Base-by-base conservation (phyloP, 2,888 invertebrate species). In the Philaethria dido region DNA sequence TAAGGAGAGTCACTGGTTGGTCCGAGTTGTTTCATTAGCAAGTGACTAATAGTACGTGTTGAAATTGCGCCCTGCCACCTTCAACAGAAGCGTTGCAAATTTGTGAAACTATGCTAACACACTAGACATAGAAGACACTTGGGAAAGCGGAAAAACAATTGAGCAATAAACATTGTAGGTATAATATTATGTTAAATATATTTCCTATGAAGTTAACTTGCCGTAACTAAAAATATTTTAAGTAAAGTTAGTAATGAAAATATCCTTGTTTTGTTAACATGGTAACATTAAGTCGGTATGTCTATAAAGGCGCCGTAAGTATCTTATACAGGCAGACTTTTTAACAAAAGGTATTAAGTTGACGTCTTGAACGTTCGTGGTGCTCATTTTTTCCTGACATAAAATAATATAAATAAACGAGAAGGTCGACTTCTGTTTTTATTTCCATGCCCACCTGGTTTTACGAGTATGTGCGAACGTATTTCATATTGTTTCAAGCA, bases 301-400 rank as follows among this genome's bases (percentile, higher is more conserved):
- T 82, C 79, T 80, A 85, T 84, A 88, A 87, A 85, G 77, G 73
- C 76, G 72, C 69, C 72, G 77, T 75, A 78, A 78, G 80, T 76
- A 77, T 78, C 78, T 22, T n/a, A 22, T 75, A 74, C 82, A 71
- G 82, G 84, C 81, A 83, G 85, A 80, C 52, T 75, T 74, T 69
- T 76, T 79, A 89, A 90, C 90, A 92, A 91, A 88, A 85, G 86
- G 88, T 80, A 86, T 87, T 90, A 78, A 87, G 87, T 85, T 83
- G 85, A 80, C 83, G 85, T 87, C 86, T 84, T 79, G 80, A 87
- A 84, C 88, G 79, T 78, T 81, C 78, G 73, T 81, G 76, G 79
- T 78, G 80, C 85, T 86, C 84, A 85, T 85, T 88, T 87, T 81
- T 79, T 82, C 79, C 74, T 83, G 80, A 79, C 79, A 77, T 74